phyloP scores from a whole-genome alignment of 2,888 invertebrate genomes.

The Timema podura region DNA sequence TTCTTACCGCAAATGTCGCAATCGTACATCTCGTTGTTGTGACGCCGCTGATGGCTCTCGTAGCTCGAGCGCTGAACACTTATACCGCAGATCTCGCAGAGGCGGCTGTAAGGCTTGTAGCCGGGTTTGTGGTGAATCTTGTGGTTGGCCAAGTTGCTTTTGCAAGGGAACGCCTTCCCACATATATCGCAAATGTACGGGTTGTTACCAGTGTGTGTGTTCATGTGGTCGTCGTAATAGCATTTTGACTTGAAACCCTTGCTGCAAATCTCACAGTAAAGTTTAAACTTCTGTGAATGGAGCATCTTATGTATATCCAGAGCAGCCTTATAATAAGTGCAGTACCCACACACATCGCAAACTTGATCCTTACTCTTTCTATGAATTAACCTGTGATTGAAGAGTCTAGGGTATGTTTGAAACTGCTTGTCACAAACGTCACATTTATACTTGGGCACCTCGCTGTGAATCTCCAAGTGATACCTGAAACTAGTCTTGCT shows the following conservation, averaged over 20 bases:
- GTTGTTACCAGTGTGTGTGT: slow-evolving; percentile 53
- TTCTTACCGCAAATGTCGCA: slow-evolving; percentile 41
- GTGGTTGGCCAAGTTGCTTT: slow-evolving; percentile 11
- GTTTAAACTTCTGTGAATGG: slow-evolving; percentile 2
- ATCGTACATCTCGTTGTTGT: slow-evolving; percentile 30
- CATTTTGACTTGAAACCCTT: slow-evolving; percentile 53
- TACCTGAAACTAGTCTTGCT: slow-evolving; percentile 2
- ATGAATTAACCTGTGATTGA: slow-evolving; percentile 6
- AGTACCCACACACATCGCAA: slow-evolving; percentile 4
- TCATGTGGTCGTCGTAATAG: slow-evolving; percentile 53
- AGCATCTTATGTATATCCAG: slow-evolving; percentile 7
- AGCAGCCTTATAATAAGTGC: neutral
- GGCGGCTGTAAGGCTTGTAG: neutral
- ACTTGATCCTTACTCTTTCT: slow-evolving; percentile 9
- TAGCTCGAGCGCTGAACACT: neutral
- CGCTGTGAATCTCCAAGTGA: slow-evolving; percentile 6
- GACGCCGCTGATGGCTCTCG: slow-evolving; percentile 3
- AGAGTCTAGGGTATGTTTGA: neutral
- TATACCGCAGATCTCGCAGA: slow-evolving; percentile 3
- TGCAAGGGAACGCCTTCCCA: slow-evolving; percentile 36
- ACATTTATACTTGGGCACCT: neutral
- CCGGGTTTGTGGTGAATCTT: slow-evolving; percentile 8
- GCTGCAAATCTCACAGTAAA: slow-evolving; percentile 49
- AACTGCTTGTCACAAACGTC: slow-evolving; percentile 6
- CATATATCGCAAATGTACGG: slow-evolving; percentile 53